These are phyloP conservation scores for Leptinotarsa tumamoca DNA, from an alignment of 2,888 invertebrate genomes.

Conservation along the genomic window DNA sequence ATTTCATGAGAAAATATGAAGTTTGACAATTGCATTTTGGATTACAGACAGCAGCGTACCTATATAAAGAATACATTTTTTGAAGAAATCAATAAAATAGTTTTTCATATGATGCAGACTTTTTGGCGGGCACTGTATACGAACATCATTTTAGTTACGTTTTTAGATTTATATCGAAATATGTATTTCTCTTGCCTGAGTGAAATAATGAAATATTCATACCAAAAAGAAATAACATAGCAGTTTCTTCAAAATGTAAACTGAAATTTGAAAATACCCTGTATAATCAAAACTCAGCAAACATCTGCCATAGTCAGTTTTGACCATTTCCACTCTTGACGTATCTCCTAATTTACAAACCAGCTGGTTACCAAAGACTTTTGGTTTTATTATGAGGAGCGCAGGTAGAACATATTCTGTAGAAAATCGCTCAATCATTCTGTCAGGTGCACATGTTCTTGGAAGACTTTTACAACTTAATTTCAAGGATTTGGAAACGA, in stretches of 20 bases:
- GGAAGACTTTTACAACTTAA: slow-evolving; percentile 44
- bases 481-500: slow-evolving; percentile 29
- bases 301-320: background rate
- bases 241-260: background rate
- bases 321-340: slow-evolving; percentile 7
- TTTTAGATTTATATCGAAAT: no score
- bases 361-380: slow-evolving; percentile 22
- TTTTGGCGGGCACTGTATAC: no score
- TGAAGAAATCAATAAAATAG: no score
- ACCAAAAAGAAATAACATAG: background rate
- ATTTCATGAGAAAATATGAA: no score
- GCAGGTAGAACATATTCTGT: slow-evolving; percentile 43
- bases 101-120: no score
- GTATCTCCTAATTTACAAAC: slow-evolving; percentile 14
- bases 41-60: no score
- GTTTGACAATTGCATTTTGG: no score
- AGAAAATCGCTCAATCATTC: slow-evolving; percentile 43
- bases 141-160: no score
- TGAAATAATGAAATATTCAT: no score
- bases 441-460: slow-evolving; percentile 45
- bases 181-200: no score
- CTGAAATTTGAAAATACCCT: background rate
- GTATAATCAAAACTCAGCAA: background rate
- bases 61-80: no score
- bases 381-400: slow-evolving; percentile 32